Percentiles rank a stretch among this genome's conserved stretches.
Evolutionary conservation across 1,140 invertebrate genomes (phyloP).

Genomic region (Micrasema minimum): DNA sequence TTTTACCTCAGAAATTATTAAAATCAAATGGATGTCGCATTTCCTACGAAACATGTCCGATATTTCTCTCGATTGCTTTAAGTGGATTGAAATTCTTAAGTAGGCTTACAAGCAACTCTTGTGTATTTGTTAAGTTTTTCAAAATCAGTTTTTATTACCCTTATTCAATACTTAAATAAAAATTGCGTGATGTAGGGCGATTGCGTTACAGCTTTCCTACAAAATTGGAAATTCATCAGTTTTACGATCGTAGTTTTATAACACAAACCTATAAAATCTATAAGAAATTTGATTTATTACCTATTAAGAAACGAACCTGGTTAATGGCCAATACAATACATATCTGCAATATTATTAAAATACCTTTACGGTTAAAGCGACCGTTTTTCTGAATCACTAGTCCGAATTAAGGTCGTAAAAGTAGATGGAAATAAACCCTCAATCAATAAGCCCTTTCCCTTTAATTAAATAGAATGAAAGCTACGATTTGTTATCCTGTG

Average conservation of each 20-base stretch:
- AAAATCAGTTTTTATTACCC: neutral
- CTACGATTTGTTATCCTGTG: neutral
- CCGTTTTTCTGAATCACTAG: neutral
- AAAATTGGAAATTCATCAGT: slow-evolving; percentile 38
- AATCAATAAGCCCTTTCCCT: neutral
- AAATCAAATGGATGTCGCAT: slow-evolving; percentile 30
- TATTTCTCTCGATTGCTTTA: slow-evolving; percentile 9
- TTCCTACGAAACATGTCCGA: slow-evolving; percentile 1
- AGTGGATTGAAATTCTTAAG: slow-evolving; percentile 11
- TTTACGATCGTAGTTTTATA: slow-evolving; percentile 36
- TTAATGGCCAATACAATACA: slow-evolving; percentile 19
- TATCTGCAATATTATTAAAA: slow-evolving; percentile 14
- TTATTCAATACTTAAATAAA: slow-evolving; percentile 19
- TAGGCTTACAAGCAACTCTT: neutral
- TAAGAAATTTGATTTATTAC: slow-evolving; percentile 28
- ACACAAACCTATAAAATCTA: slow-evolving; percentile 29
- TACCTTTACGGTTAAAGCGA: neutral
- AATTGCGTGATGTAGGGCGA: slow-evolving; percentile 33
- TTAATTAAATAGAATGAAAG: neutral
- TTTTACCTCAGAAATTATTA: slow-evolving; percentile 37
- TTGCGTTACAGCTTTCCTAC: slow-evolving; percentile 20
- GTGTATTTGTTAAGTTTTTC: slow-evolving; percentile 2
- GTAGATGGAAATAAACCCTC: neutral
- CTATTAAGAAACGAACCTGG: slow-evolving; percentile 27
- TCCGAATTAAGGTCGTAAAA: slow-evolving; percentile 2